Evolutionary conservation across 2,888 invertebrate species (phyloP).

Genomic region (Callimorpha dominula): DNA sequence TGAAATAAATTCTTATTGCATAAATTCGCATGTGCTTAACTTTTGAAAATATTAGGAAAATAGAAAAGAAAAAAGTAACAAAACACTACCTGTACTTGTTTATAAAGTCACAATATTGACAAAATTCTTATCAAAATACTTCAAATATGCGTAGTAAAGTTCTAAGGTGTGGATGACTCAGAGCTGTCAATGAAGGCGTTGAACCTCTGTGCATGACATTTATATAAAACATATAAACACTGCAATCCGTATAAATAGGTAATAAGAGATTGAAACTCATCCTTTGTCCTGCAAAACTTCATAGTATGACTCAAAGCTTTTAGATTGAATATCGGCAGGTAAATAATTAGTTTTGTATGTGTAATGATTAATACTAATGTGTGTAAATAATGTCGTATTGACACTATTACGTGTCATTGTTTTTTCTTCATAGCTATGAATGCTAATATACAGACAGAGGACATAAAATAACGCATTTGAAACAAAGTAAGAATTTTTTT

Average conservation of each 20-base stretch:
- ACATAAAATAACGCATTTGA: background rate
- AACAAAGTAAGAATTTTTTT: background rate
- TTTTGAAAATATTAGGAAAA: too few relatives aligned
- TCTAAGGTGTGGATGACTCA: constrained; percentile 2
- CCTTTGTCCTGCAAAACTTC: constrained; percentile 21
- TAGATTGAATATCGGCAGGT: background rate
- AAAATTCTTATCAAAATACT: background rate
- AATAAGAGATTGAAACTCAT: background rate
- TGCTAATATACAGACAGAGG: too few relatives aligned
- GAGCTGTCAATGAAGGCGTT: constrained; percentile 11
- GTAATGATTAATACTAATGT: background rate
- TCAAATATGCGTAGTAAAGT: background rate
- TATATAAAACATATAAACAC: background rate
- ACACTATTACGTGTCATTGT: background rate
- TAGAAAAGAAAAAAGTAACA: background rate
- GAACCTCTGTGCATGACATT: constrained; percentile 12
- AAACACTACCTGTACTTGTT: background rate
- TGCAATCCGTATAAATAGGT: background rate
- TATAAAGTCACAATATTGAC: background rate
- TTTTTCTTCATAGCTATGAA: background rate
- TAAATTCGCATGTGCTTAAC: background rate
- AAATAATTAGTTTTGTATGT: background rate
- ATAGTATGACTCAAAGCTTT: constrained; percentile 23
- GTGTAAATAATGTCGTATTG: background rate
- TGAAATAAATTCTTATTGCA: too few relatives aligned